A percentile compares a stretch with the other conserved stretches of the same genome.
phyloP scores from a whole-genome alignment of 2,888 invertebrate species.

The Drosophila stalkeri region DNA sequence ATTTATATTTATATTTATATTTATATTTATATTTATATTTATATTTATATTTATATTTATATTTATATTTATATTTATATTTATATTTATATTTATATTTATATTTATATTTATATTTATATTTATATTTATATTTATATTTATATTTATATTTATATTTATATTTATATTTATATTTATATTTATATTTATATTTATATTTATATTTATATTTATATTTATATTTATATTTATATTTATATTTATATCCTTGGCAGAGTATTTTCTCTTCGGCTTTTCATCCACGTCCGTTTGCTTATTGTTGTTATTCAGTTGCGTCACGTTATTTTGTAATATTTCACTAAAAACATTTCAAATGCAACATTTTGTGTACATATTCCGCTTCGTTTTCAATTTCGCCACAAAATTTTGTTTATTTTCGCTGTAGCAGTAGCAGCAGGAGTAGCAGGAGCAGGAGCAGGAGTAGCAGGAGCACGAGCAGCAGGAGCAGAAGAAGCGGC shows the following conservation, averaged over 20 bases:
- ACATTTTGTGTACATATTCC: conserved; percentile 55
- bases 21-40: no score
- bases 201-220: no score
- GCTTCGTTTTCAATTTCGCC: conserved; percentile 55
- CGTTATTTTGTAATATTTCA: conserved; percentile 50
- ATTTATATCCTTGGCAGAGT: not conserved
- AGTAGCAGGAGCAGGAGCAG: conserved; percentile 4
- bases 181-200: no score
- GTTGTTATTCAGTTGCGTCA: conserved; percentile 31
- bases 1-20: no score
- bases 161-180: no score
- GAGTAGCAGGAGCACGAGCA: not conserved
- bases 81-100: no score
- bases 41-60: no score
- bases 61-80: no score
- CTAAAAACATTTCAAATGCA: conserved; percentile 28
- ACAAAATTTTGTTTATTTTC: conserved; percentile 56
- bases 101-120: no score
- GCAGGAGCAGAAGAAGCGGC: conserved; percentile 11
- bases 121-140: no score
- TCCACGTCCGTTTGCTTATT: not conserved
- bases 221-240: no score
- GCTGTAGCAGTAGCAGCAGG: not conserved
- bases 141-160: no score
- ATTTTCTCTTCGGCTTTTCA: not conserved